Base-by-base conservation (phyloP, 2,888 invertebrate species). In the Ischnus inquisitorius region DNA sequence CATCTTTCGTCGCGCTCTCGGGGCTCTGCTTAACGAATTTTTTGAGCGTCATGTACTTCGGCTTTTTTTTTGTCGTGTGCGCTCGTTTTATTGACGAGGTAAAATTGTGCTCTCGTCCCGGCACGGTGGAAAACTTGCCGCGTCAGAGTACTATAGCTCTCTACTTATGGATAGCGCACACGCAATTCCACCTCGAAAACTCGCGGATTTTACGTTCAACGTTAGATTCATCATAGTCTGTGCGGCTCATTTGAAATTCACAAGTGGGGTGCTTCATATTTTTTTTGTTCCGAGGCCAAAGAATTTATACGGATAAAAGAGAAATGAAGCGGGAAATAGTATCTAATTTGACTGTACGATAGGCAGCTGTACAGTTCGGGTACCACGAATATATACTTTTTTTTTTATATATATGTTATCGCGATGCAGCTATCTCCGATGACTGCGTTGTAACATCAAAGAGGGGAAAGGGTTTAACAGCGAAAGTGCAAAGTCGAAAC, bases 21-120 rank as follows among this genome's bases (percentile, higher is more conserved):
- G 86, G 88, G 89, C 88, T 90, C 88, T 89, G 89, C 87, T 80
- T 80, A 84, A 83, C 77, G 72, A 87, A 83, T 79, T 79, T 86
- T 88, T 74, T 48, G 19, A 54, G 54, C 54, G 54, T 54, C 22
- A 54, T 54, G 22, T 22, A 54, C 75, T 79, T 82, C 84, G 68
- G 60, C 67, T 60, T 82, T 85, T 74, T 84, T 83, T 39, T 41
- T 34, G 51, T 64, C 54, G 54, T 25, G 68, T 16, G 72, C 60
- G 25, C 60, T 41, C 28, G 41, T 67, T 60, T 51, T 14, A 51
- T n/a, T 65, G 16, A 51, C 34, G 43, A 62, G 8, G 48, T 48
- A 75, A 57, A 57, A 22, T 57, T 57, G 19, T 25, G 19, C 57
- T 57, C 57, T 1, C 8, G 1, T 57, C 25, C 12, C n/a, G n/a